A percentile compares a stretch with the other conserved stretches of the same genome.
Evolutionary conservation across 2,113 vertebrate genomes (phyloP).

Genomic region (Sturnira hondurensis): DNA sequence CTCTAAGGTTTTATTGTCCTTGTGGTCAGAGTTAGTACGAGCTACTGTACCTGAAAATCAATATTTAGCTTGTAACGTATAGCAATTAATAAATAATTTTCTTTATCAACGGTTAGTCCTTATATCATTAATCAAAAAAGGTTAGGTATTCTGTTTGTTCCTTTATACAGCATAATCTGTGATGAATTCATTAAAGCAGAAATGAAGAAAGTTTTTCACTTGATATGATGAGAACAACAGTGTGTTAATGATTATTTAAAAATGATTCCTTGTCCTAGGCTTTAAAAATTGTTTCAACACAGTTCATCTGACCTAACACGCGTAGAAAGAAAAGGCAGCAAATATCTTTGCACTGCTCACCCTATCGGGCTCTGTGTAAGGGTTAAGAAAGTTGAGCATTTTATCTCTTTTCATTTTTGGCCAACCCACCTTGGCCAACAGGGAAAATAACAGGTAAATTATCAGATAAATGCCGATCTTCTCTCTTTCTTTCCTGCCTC

Average conservation of each 20-base stretch:
- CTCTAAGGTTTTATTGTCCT: background rate
- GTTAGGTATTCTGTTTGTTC: background rate
- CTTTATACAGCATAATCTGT: background rate
- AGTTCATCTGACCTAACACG: background rate
- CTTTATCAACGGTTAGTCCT: background rate
- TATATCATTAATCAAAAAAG: background rate
- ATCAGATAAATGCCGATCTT: background rate
- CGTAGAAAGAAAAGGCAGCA: background rate
- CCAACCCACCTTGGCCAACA: background rate
- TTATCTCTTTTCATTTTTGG: slow-evolving; percentile 17
- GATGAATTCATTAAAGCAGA: background rate
- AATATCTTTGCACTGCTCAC: background rate
- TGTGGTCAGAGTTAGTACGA: slow-evolving; percentile 23
- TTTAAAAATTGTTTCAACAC: slow-evolving; percentile 21
- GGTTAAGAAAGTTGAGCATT: background rate
- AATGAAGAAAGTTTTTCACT: background rate
- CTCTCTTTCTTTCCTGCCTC: background rate
- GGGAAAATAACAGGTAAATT: background rate
- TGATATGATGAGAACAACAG: background rate
- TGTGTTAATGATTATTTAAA: background rate
- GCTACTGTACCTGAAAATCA: slow-evolving; percentile 13
- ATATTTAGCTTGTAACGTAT: background rate
- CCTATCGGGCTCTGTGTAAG: background rate
- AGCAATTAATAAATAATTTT: background rate
- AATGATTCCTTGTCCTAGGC: background rate